Evolutionary conservation across 2,797 vertebrate genomes (phyloP).

Genomic region (Sphaeramia orbicularis): DNA sequence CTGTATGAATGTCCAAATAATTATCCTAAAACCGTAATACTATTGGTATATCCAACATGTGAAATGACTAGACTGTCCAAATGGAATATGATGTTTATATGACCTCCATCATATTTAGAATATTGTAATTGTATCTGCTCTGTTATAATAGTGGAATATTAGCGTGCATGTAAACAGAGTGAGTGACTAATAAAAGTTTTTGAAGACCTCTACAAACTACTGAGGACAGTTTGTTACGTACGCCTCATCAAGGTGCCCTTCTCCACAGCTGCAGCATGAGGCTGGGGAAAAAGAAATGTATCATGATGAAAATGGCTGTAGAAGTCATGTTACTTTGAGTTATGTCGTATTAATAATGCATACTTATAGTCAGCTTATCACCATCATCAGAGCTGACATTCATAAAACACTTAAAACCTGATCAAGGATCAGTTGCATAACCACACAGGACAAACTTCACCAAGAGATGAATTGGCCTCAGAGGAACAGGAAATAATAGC

Average conservation of each 20-base stretch:
- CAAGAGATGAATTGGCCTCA: conserved; percentile 55
- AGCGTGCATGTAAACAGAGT: background rate
- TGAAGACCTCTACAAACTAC: background rate
- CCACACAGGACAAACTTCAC: conserved; percentile 43
- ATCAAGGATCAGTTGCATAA: conserved; percentile 37
- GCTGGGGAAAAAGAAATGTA: background rate
- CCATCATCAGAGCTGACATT: conserved; percentile 15
- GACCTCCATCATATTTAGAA: too few relatives aligned
- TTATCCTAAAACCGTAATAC: too few relatives aligned
- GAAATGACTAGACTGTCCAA: too few relatives aligned
- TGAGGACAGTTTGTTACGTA: conserved; percentile 8
- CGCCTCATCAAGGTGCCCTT: conserved; percentile 24
- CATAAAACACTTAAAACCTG: conserved; percentile 31
- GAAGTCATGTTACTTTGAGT: conserved; percentile 31
- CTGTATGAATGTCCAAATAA: too few relatives aligned
- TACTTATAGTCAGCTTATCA: conserved; percentile 1
- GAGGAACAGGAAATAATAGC: conserved; percentile 61
- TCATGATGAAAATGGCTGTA: background rate
- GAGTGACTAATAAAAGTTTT: conserved; percentile 4
- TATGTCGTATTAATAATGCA: conserved; percentile 44
- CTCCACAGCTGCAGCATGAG: background rate
- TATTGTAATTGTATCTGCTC: too few relatives aligned
- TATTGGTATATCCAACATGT: too few relatives aligned
- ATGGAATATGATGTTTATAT: too few relatives aligned
- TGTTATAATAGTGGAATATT: too few relatives aligned